A percentile compares a stretch with the other conserved stretches of the same genome.
These are phyloP conservation scores for Mesoclemmys tuberculata DNA, from an alignment of 2,113 vertebrate genomes.

Conservation along the genomic window DNA sequence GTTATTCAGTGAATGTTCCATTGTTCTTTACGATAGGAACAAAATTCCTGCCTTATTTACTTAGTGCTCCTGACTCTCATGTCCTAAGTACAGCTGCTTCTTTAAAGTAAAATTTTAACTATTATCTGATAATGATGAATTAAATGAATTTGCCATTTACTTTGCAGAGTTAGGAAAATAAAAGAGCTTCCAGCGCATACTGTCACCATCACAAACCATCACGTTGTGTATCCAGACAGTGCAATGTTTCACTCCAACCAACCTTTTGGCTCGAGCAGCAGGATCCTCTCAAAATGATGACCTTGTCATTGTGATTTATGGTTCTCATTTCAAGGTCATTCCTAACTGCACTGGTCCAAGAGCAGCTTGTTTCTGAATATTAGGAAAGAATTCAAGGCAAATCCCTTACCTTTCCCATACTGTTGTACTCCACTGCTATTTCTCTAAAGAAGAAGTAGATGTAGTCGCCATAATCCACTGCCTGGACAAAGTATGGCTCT, in stretches of 20 bases:
- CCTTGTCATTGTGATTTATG: conserved; percentile 70
- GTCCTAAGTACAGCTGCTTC: conserved; percentile 23
- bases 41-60: conserved; percentile 48
- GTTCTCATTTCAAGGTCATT: conserved; percentile 74
- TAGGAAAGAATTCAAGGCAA: conserved; percentile 6
- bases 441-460: conserved; percentile 99
- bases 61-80: conserved; percentile 10
- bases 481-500: conserved; percentile 98
- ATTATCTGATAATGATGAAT: conserved; percentile 5
- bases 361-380: conserved; percentile 7
- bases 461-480: conserved; percentile 93
- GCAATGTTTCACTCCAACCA: conserved; percentile 28
- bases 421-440: conserved; percentile 99
- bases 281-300: conserved; percentile 67
- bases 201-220: neutral
- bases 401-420: conserved; percentile 96
- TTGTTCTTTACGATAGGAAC: conserved; percentile 36
- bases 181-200: conserved; percentile 16
- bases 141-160: conserved; percentile 20
- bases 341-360: conserved; percentile 1
- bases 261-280: conserved; percentile 45
- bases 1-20: conserved; percentile 16
- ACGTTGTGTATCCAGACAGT: conserved; percentile 21
- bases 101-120: conserved; percentile 48
- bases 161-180: conserved; percentile 17